These are phyloP conservation scores for Varanus komodoensis DNA, from an alignment of 2,113 vertebrate genomes.

Conservation along the genomic window DNA sequence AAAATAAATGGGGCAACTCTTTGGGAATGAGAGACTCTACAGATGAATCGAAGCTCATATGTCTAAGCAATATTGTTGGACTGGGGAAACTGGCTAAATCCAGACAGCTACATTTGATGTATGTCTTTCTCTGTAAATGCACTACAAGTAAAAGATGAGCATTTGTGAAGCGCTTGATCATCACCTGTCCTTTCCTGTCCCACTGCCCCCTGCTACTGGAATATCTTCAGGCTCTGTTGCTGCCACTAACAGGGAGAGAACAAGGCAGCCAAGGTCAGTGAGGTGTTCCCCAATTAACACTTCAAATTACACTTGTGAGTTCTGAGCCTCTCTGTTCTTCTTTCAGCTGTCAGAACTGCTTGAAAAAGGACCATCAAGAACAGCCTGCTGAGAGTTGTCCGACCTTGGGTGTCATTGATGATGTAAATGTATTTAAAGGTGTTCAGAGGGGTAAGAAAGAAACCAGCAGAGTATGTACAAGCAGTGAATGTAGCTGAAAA, in stretches of 20 bases:
- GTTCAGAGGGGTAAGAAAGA: conserved; percentile 46
- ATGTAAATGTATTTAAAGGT: conserved; percentile 61
- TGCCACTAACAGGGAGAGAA: conserved; percentile 37
- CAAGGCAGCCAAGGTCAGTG: conserved; percentile 51
- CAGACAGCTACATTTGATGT: neutral
- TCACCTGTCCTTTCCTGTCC: neutral
- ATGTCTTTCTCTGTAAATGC: neutral
- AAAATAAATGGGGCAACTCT: neutral
- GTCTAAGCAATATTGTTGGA: neutral
- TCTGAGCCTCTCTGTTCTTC: conserved; percentile 41
- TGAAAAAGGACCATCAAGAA: conserved; percentile 59
- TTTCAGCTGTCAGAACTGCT: conserved; percentile 48
- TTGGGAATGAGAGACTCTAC: neutral
- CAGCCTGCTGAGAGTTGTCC: conserved; percentile 47
- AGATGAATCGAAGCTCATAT: neutral
- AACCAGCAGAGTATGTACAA: conserved; percentile 32
- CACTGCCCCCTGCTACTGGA: neutral
- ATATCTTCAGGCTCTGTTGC: conserved; percentile 4
- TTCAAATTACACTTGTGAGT: conserved; percentile 65
- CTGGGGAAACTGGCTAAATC: neutral
- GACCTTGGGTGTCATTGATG: conserved; percentile 62
- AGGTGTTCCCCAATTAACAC: conserved; percentile 72
- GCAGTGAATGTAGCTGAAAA: conserved; percentile 11
- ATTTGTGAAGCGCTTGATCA: neutral
- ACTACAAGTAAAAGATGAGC: neutral